Conservation (phyloP, 2,888 invertebrate species). For the Omphaloscelis lunosa region DNA sequence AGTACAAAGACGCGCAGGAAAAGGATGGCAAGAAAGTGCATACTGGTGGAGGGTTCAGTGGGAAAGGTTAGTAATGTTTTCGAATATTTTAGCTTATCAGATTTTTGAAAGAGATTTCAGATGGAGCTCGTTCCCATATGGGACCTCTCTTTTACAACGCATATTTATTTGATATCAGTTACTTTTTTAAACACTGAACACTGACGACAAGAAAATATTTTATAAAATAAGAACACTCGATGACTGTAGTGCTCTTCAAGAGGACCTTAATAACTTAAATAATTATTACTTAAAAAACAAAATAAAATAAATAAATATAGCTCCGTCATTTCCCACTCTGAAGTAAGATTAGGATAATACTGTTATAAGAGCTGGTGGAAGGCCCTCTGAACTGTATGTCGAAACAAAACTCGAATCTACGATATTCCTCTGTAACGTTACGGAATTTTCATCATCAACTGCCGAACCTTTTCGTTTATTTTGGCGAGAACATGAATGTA, state of each 20-base stretch:
- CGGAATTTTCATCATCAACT: not conserved
- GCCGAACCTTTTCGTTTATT: no score
- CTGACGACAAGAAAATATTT: no score
- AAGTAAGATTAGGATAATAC: not conserved
- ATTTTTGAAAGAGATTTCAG: not conserved
- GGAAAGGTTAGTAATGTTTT: conserved; percentile 92
- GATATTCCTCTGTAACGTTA: not conserved
- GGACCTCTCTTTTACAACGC: no score
- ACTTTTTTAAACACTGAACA: no score
- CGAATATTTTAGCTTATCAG: not conserved
- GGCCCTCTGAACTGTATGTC: not conserved
- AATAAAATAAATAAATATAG: no score
- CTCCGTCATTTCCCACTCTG: not conserved
- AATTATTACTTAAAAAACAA: no score
- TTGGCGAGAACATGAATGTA: not conserved
- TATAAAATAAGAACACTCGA: no score
- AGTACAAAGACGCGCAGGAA: conserved; percentile 97
- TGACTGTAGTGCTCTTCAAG: no score
- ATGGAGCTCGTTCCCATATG: not conserved
- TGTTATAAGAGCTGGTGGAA: not conserved
- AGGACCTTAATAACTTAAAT: no score
- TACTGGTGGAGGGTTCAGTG: conserved; percentile 98
- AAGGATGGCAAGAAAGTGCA: conserved; percentile 98
- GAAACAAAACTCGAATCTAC: not conserved
- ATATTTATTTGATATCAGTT: no score